These are phyloP conservation scores for Pelosia muscerda DNA, from an alignment of 2,888 invertebrate genomes.

Conservation along the genomic window DNA sequence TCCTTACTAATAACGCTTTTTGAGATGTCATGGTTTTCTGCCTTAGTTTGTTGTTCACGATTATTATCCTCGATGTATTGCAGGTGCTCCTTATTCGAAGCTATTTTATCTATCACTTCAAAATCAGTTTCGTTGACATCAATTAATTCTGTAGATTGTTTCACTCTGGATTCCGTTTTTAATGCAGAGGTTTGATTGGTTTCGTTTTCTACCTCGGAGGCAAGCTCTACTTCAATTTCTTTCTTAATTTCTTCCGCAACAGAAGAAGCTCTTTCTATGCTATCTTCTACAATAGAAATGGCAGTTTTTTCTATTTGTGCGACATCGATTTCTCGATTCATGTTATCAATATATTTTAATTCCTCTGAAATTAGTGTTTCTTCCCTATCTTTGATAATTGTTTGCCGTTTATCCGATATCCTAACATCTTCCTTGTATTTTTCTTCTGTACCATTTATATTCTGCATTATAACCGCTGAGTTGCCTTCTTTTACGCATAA, in stretches of 20 bases:
- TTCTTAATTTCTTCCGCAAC: constrained; percentile 72
- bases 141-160: constrained; percentile 24
- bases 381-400: constrained; percentile 34
- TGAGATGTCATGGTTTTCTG: constrained; percentile 17
- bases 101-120: constrained; percentile 29
- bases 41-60: background rate
- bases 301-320: constrained; percentile 73
- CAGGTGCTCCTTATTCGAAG: constrained; percentile 22
- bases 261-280: constrained; percentile 70
- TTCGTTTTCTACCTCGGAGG: constrained; percentile 18
- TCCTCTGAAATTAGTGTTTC: constrained; percentile 48
- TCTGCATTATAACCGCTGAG: background rate
- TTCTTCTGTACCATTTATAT: constrained; percentile 14
- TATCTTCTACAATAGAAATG: constrained; percentile 68
- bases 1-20: constrained; percentile 27
- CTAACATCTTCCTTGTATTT: constrained; percentile 32
- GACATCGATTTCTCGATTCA: constrained; percentile 63
- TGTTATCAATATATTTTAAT: constrained; percentile 53
- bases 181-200: constrained; percentile 15
- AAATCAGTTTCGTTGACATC: constrained; percentile 16
- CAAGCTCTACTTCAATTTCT: constrained; percentile 64
- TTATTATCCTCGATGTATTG: constrained; percentile 3
- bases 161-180: constrained; percentile 22
- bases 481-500: constrained; percentile 17
- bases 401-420: constrained; percentile 36